A percentile compares a stretch with the other conserved stretches of the same genome.
Conservation (phyloP, 2,888 invertebrate species). For the Cantharis flavilabris region DNA sequence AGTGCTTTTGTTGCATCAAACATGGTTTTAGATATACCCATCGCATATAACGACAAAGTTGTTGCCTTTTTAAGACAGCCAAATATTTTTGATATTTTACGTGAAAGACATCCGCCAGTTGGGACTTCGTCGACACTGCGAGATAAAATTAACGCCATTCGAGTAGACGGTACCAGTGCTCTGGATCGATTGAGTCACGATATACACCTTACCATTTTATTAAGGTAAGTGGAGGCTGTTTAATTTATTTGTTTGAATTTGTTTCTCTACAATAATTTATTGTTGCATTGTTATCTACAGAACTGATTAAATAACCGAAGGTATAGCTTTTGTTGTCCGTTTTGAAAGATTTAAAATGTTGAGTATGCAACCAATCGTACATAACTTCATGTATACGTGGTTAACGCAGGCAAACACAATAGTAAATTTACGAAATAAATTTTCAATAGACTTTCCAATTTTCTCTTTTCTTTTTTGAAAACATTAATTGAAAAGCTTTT, state of each 20-base stretch:
- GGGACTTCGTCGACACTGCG: conserved; percentile 73
- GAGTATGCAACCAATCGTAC: background rate
- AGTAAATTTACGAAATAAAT: background rate
- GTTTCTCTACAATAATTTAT: too few relatives aligned
- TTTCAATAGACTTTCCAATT: background rate
- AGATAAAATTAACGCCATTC: conserved; percentile 86
- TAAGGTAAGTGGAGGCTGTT: conserved; percentile 75
- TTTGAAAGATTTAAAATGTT: too few relatives aligned
- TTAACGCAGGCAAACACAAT: background rate
- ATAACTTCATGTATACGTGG: background rate
- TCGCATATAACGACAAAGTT: conserved; percentile 95
- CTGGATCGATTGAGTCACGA: conserved; percentile 88
- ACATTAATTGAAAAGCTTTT: too few relatives aligned
- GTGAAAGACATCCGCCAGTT: conserved; percentile 78
- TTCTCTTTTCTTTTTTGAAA: too few relatives aligned
- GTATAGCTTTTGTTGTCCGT: too few relatives aligned
- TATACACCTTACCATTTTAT: conserved; percentile 87
- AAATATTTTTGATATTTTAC: conserved; percentile 89
- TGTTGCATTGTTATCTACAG: too few relatives aligned
- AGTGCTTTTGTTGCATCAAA: conserved; percentile 56
- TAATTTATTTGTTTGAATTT: too few relatives aligned
- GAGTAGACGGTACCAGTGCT: conserved; percentile 87
- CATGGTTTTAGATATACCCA: conserved; percentile 71
- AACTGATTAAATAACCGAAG: too few relatives aligned
- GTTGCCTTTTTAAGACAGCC: conserved; percentile 95